Evolutionary conservation across 2,113 vertebrate species (phyloP).

Genomic region (Dipodomys spectabilis): DNA sequence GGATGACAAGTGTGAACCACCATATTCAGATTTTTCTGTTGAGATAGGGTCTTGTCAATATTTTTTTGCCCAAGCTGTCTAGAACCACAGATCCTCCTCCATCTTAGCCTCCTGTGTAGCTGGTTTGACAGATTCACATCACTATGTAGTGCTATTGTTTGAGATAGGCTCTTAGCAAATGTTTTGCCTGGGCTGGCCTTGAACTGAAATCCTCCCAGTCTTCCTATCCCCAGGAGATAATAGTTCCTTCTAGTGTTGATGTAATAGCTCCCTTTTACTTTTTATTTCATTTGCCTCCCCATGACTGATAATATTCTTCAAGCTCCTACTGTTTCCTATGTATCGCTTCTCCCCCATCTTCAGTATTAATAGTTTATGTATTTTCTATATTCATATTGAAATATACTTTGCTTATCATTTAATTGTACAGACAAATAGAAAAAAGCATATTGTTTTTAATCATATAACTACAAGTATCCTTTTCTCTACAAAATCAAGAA

Average conservation of each 20-base stretch:
- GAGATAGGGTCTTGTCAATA: no score
- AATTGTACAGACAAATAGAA: background rate
- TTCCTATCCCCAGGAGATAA: no score
- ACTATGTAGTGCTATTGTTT: no score
- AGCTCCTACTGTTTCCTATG: background rate
- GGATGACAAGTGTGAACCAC: no score
- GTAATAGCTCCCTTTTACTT: constrained; percentile 7
- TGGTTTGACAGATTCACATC: no score
- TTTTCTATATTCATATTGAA: background rate
- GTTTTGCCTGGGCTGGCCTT: no score
- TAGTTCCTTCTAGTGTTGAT: background rate
- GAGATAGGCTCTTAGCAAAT: no score
- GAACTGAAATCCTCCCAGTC: no score
- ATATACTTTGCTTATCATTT: constrained; percentile 16
- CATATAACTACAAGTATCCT: background rate
- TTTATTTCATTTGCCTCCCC: background rate
- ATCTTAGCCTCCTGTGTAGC: no score
- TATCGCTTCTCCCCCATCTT: background rate
- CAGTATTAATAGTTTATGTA: background rate
- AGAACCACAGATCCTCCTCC: no score
- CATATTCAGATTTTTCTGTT: no score
- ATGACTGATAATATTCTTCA: background rate
- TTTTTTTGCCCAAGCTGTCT: no score
- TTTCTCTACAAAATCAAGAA: constrained; percentile 20
- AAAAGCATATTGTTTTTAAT: background rate